phyloP scores from a whole-genome alignment of 2,113 vertebrate species.

The Labrus mixtus region DNA sequence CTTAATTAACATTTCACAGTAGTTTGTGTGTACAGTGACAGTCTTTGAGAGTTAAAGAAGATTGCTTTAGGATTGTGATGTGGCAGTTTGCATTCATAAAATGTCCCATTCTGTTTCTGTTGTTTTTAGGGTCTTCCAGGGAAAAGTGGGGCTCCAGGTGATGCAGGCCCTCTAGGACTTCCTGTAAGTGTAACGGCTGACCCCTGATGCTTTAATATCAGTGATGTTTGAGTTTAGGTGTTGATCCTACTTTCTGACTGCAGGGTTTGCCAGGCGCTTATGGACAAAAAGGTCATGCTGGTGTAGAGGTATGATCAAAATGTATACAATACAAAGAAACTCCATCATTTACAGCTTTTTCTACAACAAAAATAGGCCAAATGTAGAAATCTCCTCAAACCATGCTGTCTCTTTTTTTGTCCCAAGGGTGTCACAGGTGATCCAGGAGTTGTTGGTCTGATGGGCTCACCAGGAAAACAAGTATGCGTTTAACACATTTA shows the following conservation, averaged over 20 bases:
- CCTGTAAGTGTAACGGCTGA: slow-evolving; percentile 86
- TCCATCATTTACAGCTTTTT: not conserved
- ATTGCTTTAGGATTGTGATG: not conserved
- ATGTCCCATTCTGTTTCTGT: not conserved
- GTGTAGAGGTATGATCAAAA: slow-evolving; percentile 85
- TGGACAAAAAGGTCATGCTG: slow-evolving; percentile 88
- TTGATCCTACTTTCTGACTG: not conserved
- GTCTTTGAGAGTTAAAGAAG: not conserved
- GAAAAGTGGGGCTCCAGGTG: slow-evolving; percentile 92
- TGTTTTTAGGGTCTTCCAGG: slow-evolving; percentile 89
- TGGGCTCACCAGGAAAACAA: slow-evolving; percentile 94
- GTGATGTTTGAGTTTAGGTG: not conserved
- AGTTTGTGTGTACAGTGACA: not conserved
- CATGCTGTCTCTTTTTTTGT: slow-evolving; percentile 1
- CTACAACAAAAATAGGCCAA: not conserved
- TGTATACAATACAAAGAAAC: not conserved
- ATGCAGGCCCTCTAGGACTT: slow-evolving; percentile 89
- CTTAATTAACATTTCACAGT: not conserved
- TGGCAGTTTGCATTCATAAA: too few relatives aligned
- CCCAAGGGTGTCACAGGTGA: slow-evolving; percentile 87
- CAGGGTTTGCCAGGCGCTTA: slow-evolving; percentile 91
- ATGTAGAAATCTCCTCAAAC: not conserved
- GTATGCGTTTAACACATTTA: slow-evolving; percentile 77
- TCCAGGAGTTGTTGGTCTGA: slow-evolving; percentile 87
- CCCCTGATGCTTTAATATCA: not conserved